Conservation (phyloP, 2,113 vertebrate species). For the Dicrurus megarhynchus region DNA sequence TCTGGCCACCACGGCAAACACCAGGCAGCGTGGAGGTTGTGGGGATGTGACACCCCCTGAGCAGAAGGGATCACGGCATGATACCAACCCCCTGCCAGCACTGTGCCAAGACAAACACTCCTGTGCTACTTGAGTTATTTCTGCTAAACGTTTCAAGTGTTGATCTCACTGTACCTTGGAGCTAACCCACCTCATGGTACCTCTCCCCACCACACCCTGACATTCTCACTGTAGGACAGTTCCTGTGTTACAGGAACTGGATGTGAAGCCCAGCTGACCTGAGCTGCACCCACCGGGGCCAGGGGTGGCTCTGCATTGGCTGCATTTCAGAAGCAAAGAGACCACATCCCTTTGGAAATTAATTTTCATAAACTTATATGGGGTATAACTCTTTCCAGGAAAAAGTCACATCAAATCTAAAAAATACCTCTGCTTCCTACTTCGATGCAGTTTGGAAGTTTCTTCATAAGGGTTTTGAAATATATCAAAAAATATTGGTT, state of each 20-base stretch:
- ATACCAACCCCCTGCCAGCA: background rate
- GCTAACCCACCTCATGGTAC: rapidly evolving
- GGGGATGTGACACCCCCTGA: rapidly evolving
- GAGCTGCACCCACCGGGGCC: rapidly evolving
- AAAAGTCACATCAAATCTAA: background rate
- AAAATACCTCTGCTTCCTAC: slow-evolving; percentile 89
- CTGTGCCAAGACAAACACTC: background rate
- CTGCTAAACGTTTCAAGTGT: rapidly evolving
- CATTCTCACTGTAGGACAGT: rapidly evolving
- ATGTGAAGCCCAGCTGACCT: background rate
- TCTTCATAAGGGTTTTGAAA: slow-evolving; percentile 92
- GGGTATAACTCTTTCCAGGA: background rate
- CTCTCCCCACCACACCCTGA: background rate
- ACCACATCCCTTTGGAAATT: background rate
- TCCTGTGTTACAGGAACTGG: background rate
- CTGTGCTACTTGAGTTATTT: background rate
- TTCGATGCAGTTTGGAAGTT: slow-evolving; percentile 81
- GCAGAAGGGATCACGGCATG: rapidly evolving
- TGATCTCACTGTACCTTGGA: rapidly evolving
- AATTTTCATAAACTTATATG: background rate
- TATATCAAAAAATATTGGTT: slow-evolving; percentile 95
- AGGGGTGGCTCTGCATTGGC: background rate
- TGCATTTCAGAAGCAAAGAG: background rate
- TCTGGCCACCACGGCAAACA: rapidly evolving
- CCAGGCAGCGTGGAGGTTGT: rapidly evolving